These are phyloP conservation scores for Lithodes maja DNA, from an alignment of 2,888 invertebrate species.

Conservation along the genomic window DNA sequence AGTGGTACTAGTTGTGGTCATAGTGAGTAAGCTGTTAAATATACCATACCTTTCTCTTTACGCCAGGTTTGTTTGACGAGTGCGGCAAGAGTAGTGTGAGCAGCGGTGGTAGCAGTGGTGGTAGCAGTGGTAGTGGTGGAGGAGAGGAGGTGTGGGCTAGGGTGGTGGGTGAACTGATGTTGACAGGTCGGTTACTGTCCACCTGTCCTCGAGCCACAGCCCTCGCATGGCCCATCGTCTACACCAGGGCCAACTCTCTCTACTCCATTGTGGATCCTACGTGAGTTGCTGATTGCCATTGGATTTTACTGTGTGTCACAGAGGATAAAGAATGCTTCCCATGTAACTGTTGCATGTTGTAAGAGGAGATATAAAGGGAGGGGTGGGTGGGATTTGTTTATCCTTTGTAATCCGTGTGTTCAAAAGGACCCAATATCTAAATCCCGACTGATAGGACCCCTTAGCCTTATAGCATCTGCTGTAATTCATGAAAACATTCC, in stretches of 20 bases:
- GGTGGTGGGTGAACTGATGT: slow-evolving; percentile 91
- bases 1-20: slow-evolving; percentile 77
- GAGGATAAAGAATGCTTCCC: too few relatives aligned
- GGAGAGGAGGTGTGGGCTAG: slow-evolving; percentile 91
- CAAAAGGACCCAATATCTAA: too few relatives aligned
- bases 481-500: too few relatives aligned
- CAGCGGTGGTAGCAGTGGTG: slow-evolving; percentile 73
- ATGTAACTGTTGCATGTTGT: too few relatives aligned
- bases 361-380: too few relatives aligned
- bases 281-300: slow-evolving; percentile 63
- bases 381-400: too few relatives aligned
- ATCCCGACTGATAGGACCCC: too few relatives aligned
- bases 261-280: slow-evolving; percentile 95
- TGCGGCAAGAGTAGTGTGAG: not conserved
- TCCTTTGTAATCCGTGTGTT: too few relatives aligned
- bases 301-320: not conserved
- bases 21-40: slow-evolving; percentile 76
- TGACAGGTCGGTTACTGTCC: slow-evolving; percentile 86
- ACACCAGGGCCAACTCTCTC: slow-evolving; percentile 90
- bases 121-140: slow-evolving; percentile 78
- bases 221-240: slow-evolving; percentile 97
- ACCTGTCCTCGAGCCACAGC: slow-evolving; percentile 89
- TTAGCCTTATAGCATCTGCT: too few relatives aligned
- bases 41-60: not conserved
- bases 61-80: not conserved